Base-by-base conservation (phyloP, 2,113 vertebrate species). In the Eleginops maclovinus region DNA sequence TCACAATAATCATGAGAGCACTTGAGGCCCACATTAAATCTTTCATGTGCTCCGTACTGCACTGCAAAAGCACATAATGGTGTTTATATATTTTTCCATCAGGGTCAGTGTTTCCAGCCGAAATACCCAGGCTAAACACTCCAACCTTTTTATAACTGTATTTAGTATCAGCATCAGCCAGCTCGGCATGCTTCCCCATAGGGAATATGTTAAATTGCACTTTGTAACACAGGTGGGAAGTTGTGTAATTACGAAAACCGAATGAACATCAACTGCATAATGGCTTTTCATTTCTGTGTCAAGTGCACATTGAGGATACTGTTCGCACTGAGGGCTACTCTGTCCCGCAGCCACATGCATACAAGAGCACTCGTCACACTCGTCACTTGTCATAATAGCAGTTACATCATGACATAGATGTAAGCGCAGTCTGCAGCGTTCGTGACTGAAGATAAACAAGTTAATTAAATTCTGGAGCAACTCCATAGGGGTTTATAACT, bases 1-100 rank as follows among this genome's bases (percentile, higher is more conserved):
- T 83, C 78, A 83, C n/a, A 75, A 70, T 77, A 80, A 79, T 78
- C 59, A 81, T 43, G 71, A 88, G 85, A 86, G 82, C 80, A 83
- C 90, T 91, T 59, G 47, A 73, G 63, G 81, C 85, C 82, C 70
- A 75, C 77, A 82, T 83, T 75, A 74, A 80, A 82, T 66, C 24
- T 81, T 86, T 81, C 50, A 81, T 80, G 82, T 83, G 75, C 64
- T 69, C 58, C 72, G n/a, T 51, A 73, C 43, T 79, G 51, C 61
- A 62, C 31, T 65, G 55, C 75, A 77, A 82, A 81, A 84, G 60
- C 68, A 66, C 50, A 83, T 87, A 86, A 89, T 88, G 78, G 40
- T 81, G 67, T 87, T 90, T 82, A 72, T 82, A 60, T 50, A 47
- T 70, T 74, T 75, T 63, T 61, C 72, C 72, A 81, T 71, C 71